These are phyloP conservation scores for Montipora cactus DNA, from an alignment of 64 coral and sea anemone species.

Conservation along the genomic window DNA sequence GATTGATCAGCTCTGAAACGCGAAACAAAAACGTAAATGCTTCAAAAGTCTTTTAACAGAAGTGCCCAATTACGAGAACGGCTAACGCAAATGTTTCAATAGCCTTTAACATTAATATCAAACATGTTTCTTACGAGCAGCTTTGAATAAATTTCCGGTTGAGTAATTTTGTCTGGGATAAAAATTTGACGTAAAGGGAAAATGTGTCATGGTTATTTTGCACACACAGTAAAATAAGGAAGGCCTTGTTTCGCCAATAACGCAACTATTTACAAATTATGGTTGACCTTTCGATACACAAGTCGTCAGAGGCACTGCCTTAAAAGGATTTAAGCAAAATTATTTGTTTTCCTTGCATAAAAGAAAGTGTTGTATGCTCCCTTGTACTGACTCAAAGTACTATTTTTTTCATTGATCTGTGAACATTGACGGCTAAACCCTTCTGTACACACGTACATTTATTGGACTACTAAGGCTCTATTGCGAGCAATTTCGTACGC, in stretches of 20 bases:
- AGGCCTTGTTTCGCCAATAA: not conserved
- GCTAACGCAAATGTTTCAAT: conserved; percentile 21
- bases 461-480: not conserved
- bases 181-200: conserved; percentile 10
- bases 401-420: not conserved
- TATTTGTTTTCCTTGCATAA: not conserved
- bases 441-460: not conserved
- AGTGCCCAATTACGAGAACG: not conserved
- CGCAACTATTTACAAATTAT: conserved; percentile 11
- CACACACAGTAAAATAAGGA: not conserved
- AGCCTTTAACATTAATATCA: not conserved
- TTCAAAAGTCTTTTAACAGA: not conserved
- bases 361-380: not conserved
- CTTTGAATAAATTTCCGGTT: conserved; percentile 25
- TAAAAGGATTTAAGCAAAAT: not conserved
- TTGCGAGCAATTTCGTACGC: not conserved
- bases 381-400: not conserved
- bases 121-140: not conserved
- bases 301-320: not conserved
- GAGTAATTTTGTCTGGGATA: not conserved
- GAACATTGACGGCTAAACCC: not conserved
- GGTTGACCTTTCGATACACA: not conserved
- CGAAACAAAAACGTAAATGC: conserved; percentile 16
- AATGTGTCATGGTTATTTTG: not conserved
- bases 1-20: not conserved